Percentiles rank a stretch among this genome's conserved stretches.
These are phyloP conservation scores for Gadopsis marmoratus DNA, from an alignment of 2,797 vertebrate species.

Conservation along the genomic window DNA sequence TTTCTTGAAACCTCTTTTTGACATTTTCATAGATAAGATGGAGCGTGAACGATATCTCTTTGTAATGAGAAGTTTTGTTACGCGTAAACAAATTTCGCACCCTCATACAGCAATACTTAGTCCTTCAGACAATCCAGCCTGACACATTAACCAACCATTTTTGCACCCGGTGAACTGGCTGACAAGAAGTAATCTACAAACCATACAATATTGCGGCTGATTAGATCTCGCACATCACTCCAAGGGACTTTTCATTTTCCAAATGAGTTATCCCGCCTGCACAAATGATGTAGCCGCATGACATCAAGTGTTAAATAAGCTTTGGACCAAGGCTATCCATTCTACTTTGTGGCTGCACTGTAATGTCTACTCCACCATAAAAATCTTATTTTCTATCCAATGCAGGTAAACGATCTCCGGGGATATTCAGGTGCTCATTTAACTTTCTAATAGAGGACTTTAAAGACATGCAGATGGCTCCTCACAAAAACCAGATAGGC, in stretches of 20 bases:
- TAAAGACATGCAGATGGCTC: constrained; percentile 80
- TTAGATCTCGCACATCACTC: constrained; percentile 77
- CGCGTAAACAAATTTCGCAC: constrained; percentile 51
- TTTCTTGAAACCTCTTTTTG: constrained; percentile 22
- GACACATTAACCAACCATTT: constrained; percentile 66
- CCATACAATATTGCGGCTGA: constrained; percentile 64
- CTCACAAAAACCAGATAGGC: constrained; percentile 70
- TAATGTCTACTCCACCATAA: constrained; percentile 80
- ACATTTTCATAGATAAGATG: constrained; percentile 19
- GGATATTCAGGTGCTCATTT: constrained; percentile 80
- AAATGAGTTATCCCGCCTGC: constrained; percentile 82
- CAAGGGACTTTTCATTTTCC: constrained; percentile 85
- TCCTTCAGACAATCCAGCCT: constrained; percentile 45
- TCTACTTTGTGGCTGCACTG: constrained; percentile 77
- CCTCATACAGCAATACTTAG: constrained; percentile 31
- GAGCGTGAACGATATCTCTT: constrained; percentile 47
- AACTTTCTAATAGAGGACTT: constrained; percentile 79
- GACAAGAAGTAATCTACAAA: constrained; percentile 72
- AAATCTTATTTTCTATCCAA: constrained; percentile 79
- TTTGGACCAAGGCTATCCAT: constrained; percentile 80
- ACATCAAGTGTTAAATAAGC: constrained; percentile 87
- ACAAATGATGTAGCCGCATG: constrained; percentile 82
- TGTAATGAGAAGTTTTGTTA: constrained; percentile 50
- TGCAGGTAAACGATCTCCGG: constrained; percentile 78
- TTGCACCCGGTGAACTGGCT: constrained; percentile 58